These are phyloP conservation scores for Tyrannus savana DNA, from an alignment of 2,113 vertebrate species.

Conservation along the genomic window DNA sequence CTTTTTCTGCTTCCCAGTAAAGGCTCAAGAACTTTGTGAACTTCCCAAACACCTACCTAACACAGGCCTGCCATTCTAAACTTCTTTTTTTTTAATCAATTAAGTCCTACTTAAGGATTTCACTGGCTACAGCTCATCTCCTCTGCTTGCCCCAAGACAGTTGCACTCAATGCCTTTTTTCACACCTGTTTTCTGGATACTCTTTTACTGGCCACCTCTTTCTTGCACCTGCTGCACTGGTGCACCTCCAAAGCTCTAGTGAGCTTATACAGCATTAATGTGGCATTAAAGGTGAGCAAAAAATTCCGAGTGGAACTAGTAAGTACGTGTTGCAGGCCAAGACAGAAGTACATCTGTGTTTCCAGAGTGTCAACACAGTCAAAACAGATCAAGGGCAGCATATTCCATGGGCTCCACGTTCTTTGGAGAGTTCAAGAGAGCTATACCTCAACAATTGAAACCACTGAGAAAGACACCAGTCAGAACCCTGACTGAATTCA, in stretches of 20 bases:
- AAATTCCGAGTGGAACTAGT: neutral
- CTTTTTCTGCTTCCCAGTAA: neutral
- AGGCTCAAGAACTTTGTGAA: neutral
- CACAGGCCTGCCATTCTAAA: neutral
- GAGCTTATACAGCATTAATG: neutral
- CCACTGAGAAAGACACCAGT: neutral
- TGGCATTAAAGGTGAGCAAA: neutral
- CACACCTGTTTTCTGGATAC: neutral
- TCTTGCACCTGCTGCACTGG: neutral
- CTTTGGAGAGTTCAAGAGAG: neutral
- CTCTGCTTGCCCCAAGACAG: neutral
- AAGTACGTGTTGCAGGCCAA: neutral
- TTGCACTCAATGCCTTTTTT: neutral
- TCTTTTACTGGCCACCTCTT: neutral
- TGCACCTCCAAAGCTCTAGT: neutral
- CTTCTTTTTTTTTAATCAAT: neutral
- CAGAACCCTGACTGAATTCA: neutral
- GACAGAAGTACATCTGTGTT: neutral
- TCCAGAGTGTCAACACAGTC: neutral
- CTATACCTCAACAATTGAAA: neutral
- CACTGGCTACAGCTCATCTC: neutral
- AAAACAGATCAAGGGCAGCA: neutral
- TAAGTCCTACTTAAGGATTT: neutral
- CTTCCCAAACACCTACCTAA: neutral
- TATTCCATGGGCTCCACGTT: neutral